A percentile compares a stretch with the other conserved stretches of the same genome.
phyloP scores from a whole-genome alignment of 1,140 invertebrate species.

The Bombus cullumanus region DNA sequence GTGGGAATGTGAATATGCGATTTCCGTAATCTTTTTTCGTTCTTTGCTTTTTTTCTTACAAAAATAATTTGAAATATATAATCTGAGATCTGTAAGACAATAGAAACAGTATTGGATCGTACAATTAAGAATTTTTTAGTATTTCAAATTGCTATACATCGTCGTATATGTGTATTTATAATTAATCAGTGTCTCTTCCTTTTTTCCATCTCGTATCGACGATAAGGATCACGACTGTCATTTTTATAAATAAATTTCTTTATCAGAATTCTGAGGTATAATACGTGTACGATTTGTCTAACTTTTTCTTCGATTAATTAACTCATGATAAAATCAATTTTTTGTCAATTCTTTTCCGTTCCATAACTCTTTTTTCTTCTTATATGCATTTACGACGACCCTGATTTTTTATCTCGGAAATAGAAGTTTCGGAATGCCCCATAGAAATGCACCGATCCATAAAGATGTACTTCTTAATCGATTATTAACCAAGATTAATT shows the following conservation, averaged over 20 bases:
- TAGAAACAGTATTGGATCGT: constrained; percentile 68
- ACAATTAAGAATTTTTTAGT: constrained; percentile 65
- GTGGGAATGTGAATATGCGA: constrained; percentile 75
- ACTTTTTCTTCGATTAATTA: constrained; percentile 28
- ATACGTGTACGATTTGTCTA: constrained; percentile 14
- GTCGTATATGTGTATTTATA: constrained; percentile 4
- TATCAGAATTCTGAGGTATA: constrained; percentile 42
- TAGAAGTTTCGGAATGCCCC: constrained; percentile 71
- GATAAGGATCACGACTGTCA: constrained; percentile 41
- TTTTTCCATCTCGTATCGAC: constrained; percentile 21
- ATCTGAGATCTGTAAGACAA: constrained; percentile 71
- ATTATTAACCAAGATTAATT: constrained; percentile 58
- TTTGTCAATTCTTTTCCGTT: neutral
- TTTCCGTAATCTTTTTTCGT: constrained; percentile 60
- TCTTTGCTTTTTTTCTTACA: constrained; percentile 63
- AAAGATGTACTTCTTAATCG: constrained; percentile 58
- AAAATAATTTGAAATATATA: constrained; percentile 75
- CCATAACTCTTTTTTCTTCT: neutral
- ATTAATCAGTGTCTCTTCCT: constrained; percentile 24
- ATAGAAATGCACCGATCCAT: constrained; percentile 71
- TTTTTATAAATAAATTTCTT: constrained; percentile 18
- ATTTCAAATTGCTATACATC: constrained; percentile 47
- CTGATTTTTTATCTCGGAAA: constrained; percentile 37
- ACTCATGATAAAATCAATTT: neutral
- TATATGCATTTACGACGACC: constrained; percentile 22